phyloP scores from a whole-genome alignment of 2,113 vertebrate genomes.

The Centropus bengalensis region DNA sequence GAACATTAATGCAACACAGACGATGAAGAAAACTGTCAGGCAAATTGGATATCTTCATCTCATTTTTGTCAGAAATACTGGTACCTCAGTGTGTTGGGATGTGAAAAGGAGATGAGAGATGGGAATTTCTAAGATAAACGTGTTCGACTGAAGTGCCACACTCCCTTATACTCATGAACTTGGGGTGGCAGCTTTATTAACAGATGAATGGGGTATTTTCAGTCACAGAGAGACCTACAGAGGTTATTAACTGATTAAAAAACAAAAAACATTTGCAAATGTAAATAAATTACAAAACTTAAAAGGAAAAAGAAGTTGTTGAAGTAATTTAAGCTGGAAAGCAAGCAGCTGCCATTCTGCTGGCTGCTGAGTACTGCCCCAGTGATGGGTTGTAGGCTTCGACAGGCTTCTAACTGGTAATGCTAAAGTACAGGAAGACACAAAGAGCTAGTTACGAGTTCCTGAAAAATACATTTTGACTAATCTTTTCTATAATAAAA shows the following conservation, averaged over 20 bases:
- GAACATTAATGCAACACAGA: not conserved
- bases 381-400: not conserved
- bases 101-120: not conserved
- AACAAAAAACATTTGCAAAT: not conserved
- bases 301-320: not conserved
- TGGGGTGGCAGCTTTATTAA: not conserved
- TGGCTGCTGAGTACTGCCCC: not conserved
- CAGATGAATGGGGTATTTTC: not conserved
- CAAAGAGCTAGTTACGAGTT: not conserved
- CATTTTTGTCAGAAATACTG: not conserved
- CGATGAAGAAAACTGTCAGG: not conserved
- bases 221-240: not conserved
- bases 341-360: not conserved
- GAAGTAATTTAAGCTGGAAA: not conserved
- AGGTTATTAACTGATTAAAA: not conserved
- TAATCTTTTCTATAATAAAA: not conserved
- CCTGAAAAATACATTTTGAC: not conserved
- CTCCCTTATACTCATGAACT: not conserved
- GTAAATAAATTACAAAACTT: not conserved
- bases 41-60: not conserved
- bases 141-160: not conserved
- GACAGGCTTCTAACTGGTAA: not conserved
- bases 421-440: not conserved
- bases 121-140: not conserved
- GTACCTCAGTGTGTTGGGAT: rapidly evolving